Evolutionary conservation across 2,888 invertebrate genomes (phyloP), one percentile per base, ranked within the genome.

Genomic region (Drosophila parthenogenetica): DNA sequence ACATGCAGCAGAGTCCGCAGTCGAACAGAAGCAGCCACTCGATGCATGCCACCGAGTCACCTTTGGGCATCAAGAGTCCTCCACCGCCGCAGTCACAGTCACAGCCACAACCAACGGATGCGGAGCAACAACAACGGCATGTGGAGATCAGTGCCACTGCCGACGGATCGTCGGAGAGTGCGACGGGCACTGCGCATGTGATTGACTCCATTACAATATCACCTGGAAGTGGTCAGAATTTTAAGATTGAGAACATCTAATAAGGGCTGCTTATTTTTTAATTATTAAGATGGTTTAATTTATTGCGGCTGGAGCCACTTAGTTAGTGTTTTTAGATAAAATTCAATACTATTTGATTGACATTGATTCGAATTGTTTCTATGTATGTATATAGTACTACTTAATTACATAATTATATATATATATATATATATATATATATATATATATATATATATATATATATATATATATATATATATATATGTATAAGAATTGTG

Each of bases 201-300:
- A 91, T 92, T 45, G 90, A 90, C 73, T 91, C 91, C 16, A 91
- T 92, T 58, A 91, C 91, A 57, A 92, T 92, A 83, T 92, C 92
- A 13, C 91, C 92, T 11, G 87, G 86, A 48, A 87, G 84, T 64
- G 88, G 90, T 42, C 90, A 91, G 66, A 90, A 87, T 71, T 92
- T 92, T 62, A 92, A 92, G 87, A 92, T 92, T 69, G 92, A 92
- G 78, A 90, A 91, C 67, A 91, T 92, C 79, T 92, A 92, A 55
- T 10, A 19, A 90, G 73, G 68, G 42, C 40, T 49, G 22, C 19
- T 35, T 19, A 29, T 29, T 8, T 29, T 16, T 29, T 73, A 77
- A 63, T 32, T 45, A n/a, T 43, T 80, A 69, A 61, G 60, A 42
- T 13, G 32, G 57, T 32, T 48, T 81, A 71, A 78, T 69, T 81